Evolutionary conservation across 1,140 invertebrate genomes (phyloP).

Genomic region (Mesaphorura yosii): DNA sequence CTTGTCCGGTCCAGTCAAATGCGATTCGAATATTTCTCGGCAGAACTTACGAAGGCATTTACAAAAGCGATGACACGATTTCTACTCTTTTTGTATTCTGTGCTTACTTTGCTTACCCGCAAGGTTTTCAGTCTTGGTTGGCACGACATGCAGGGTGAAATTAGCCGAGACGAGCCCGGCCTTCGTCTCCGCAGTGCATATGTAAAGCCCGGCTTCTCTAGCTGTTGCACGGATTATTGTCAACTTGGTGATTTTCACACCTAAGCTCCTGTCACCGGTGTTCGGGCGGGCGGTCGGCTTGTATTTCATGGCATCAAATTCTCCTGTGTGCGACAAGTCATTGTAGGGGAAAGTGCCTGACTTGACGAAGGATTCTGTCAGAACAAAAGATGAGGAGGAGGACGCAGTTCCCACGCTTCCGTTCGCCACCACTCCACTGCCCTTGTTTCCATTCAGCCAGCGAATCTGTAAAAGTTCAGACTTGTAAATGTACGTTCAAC

Average conservation of each 20-base stretch:
- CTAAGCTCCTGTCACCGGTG: conserved; percentile 23
- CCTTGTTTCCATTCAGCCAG: conserved; percentile 12
- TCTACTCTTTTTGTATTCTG: too few species aligned
- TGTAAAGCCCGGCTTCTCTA: conserved; percentile 58
- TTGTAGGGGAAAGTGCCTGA: too few species aligned
- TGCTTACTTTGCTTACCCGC: conserved; percentile 12
- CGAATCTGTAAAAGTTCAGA: conserved; percentile 8
- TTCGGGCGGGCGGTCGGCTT: background rate
- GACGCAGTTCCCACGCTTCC: background rate
- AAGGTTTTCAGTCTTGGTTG: conserved; percentile 32
- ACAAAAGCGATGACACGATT: too few species aligned
- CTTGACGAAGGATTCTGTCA: conserved; percentile 7
- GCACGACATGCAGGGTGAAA: conserved; percentile 53
- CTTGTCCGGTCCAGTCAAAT: too few species aligned
- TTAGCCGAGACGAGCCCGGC: conserved; percentile 58
- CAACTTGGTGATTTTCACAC: conserved; percentile 41
- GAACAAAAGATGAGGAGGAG: background rate
- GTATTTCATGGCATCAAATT: too few species aligned
- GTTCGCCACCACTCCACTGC: background rate
- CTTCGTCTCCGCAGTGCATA: conserved; percentile 61
- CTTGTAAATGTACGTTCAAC: background rate
- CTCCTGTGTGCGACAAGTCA: too few species aligned
- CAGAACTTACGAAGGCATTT: too few species aligned
- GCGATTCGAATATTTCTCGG: too few species aligned
- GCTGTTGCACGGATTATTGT: conserved; percentile 55